Evolutionary conservation across 2,113 vertebrate species (phyloP).

Genomic region (Asarcornis scutulata): DNA sequence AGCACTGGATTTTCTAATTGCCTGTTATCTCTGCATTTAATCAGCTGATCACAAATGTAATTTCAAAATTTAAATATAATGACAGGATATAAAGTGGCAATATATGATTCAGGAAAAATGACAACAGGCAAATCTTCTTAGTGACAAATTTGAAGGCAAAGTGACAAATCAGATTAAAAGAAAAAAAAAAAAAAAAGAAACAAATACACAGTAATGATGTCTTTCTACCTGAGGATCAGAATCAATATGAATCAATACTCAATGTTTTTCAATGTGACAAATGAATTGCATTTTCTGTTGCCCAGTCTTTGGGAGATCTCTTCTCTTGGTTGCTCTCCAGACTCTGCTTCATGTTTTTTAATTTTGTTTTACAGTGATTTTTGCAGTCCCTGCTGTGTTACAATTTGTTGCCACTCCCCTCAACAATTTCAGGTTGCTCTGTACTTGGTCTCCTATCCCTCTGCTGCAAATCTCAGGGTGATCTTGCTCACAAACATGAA

Average conservation of each 20-base stretch:
- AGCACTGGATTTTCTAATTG: background rate
- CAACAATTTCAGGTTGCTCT: background rate
- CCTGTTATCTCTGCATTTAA: background rate
- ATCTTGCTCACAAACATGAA: background rate
- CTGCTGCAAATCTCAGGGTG: background rate
- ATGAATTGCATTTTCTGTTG: background rate
- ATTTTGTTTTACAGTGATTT: background rate
- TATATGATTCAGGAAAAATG: background rate
- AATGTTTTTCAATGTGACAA: background rate
- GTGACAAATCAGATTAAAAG: too few relatives aligned
- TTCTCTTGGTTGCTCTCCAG: background rate
- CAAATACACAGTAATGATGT: fast-evolving
- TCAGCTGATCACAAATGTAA: background rate
- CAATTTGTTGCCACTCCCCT: background rate
- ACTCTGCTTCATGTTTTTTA: background rate
- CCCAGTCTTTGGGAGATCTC: background rate
- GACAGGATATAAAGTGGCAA: background rate
- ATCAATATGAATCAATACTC: background rate
- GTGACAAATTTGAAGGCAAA: background rate
- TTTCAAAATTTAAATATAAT: constrained; percentile 9
- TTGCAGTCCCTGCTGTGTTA: background rate
- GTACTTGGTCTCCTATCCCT: background rate
- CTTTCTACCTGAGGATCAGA: background rate
- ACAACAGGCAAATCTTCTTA: background rate
- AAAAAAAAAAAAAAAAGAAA: too few relatives aligned